A percentile compares a stretch with the other conserved stretches of the same genome.
Conservation (phyloP, 1,140 invertebrate genomes). For the Pseudomyrmex pallidus region DNA sequence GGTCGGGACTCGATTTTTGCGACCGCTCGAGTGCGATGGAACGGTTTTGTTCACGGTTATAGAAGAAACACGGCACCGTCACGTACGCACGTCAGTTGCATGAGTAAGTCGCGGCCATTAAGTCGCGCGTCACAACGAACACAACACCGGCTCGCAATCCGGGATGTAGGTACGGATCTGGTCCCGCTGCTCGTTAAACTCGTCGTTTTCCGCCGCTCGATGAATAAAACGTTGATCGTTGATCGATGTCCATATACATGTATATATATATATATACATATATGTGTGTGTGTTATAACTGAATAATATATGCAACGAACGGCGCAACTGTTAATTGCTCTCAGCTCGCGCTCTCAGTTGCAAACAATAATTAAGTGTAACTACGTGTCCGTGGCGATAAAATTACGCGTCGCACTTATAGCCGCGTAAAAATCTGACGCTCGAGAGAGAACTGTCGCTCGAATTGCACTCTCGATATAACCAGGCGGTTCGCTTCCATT, state of each 20-base stretch:
- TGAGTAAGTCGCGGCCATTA: conserved; percentile 59
- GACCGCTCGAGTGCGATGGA: conserved; percentile 19
- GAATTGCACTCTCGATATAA: conserved; percentile 14
- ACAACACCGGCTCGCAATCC: conserved; percentile 2
- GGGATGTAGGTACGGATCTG: conserved; percentile 17
- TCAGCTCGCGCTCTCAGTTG: conserved; percentile 2
- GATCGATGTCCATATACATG: background rate
- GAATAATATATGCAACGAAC: background rate
- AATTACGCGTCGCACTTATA: conserved; percentile 31
- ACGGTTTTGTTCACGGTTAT: conserved; percentile 40
- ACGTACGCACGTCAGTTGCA: conserved; percentile 59
- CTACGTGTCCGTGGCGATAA: conserved; percentile 34
- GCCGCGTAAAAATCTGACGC: conserved; percentile 37
- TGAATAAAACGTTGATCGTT: conserved; percentile 24
- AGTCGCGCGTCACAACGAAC: conserved; percentile 19
- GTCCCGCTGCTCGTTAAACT: conserved; percentile 6
- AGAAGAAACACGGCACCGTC: conserved; percentile 34
- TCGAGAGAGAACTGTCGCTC: conserved; percentile 18
- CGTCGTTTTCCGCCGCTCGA: conserved; percentile 17
- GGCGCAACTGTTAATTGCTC: conserved; percentile 39
- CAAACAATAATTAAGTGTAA: conserved; percentile 55
- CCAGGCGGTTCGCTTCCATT: background rate
- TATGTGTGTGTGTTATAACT: background rate
- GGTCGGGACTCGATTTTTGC: conserved; percentile 36
- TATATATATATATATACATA: background rate